Evolutionary conservation across 2,113 vertebrate genomes (phyloP), one percentile per base, ranked within the genome.

Genomic region (Martes martes): DNA sequence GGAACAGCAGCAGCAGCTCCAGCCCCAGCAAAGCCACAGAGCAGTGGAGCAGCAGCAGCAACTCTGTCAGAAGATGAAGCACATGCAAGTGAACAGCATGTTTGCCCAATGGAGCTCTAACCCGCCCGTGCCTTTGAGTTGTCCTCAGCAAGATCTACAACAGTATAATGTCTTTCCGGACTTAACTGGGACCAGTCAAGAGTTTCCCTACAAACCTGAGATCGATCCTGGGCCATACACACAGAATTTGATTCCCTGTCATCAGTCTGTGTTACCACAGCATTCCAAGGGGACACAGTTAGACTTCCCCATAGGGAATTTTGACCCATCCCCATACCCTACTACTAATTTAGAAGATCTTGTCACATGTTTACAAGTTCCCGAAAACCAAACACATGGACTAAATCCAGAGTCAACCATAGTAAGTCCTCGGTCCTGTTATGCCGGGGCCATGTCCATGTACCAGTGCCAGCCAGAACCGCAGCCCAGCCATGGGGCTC

Each of bases 61-160:
- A 7, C 97, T 99, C n/a, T 99, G 99, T 97, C 98, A 98, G 76
- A 99, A 99, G 95, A 98, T 99, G 98, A 98, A 98, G 89, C 98
- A 99, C 26, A 98, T 99, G 98, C 99, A 99, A 97, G 99, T 99
- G 78, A 98, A 98, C 55, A 94, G 98, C 52, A 94, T 98, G 98
- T 93, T 98, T 61, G 47, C 98, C 82, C 93, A 98, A 2, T 99
- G 98, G 99, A 98, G 94, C 95, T 76, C 98, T 50, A 91, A 82
- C 85, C 92, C 79, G 0, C 39, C 95, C 3, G 82, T 98, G 92
- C 95, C 98, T 95, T 95, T 98, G 59, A 80, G 93, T 61, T 98
- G 97, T 97, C 98, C 98, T 1, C 99, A 98, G 92, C 98, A 98
- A 91, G 97, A 98, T 73, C 96, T 98, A 1, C 98, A 98, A 73